Percentiles rank a stretch among this genome's conserved stretches.
phyloP scores from a whole-genome alignment of 2,113 vertebrate genomes.

The Phylloscopus whistleri region DNA sequence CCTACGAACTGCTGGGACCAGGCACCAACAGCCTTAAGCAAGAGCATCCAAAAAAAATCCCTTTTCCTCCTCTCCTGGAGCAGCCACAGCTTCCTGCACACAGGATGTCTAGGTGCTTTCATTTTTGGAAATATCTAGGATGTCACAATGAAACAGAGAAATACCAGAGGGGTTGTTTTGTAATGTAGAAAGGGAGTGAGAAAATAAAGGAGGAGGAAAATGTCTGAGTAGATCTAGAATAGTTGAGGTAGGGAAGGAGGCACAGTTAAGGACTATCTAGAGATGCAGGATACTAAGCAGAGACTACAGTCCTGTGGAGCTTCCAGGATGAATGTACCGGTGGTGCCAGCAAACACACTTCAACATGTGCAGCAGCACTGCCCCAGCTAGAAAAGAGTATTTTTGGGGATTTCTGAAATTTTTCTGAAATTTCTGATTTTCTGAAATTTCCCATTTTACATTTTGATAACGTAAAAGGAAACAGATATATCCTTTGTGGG shows the following conservation, averaged over 20 bases:
- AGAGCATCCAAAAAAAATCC: neutral
- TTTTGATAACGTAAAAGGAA: neutral
- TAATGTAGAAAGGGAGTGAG: neutral
- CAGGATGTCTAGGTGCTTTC: neutral
- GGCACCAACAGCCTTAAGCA: neutral
- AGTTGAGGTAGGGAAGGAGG: neutral
- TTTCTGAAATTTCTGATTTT: neutral
- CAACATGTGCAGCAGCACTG: neutral
- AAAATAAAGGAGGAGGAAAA: neutral
- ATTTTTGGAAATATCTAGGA: neutral
- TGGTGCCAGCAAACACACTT: neutral
- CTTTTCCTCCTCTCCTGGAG: neutral
- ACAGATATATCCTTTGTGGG: neutral
- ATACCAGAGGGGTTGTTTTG: neutral
- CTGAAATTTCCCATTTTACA: neutral
- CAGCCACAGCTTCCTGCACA: neutral
- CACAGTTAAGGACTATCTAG: neutral
- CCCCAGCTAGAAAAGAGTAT: neutral
- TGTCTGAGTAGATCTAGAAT: neutral
- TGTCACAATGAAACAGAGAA: neutral
- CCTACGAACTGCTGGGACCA: neutral
- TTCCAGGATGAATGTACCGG: neutral
- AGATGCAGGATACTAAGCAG: neutral
- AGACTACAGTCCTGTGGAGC: accelerated
- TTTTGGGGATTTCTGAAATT: neutral